Evolutionary conservation across 1,140 invertebrate genomes (phyloP), one percentile per base, ranked within the genome.

Genomic region (Diabrotica virgifera): DNA sequence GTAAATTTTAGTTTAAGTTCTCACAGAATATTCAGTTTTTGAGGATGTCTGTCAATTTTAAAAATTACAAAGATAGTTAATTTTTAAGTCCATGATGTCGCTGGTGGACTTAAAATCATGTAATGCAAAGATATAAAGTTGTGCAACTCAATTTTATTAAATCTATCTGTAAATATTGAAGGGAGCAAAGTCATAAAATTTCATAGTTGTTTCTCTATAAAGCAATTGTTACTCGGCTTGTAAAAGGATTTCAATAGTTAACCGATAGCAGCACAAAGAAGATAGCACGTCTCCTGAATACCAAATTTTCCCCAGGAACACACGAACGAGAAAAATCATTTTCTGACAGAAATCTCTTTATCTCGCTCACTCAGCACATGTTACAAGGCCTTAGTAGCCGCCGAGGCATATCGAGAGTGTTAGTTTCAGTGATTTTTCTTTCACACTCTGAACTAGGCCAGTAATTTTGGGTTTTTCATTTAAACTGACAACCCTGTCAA

Each of bases 361-460:
- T 65, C 63, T 65, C 63, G 52, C 63, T 65, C 57, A 35, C 37
- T 65, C 63, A 65, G 54, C 63, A 65, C 63, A 65, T 65, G 63
- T 65, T 65, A 59, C 40, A 46, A 46, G 40, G 5, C 40, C 40
- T 46, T 46, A 46, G 56, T 59, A 54, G 51, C 14, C 51, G 51
- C 36, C 36, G 57, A 65, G 56, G 50, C 57, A 14, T 24, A 40
- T 50, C 50, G 24, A 24, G 24, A 24, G 24, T 24, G 24, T 24
- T 54, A 54, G 55, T 57, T 36, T 57, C 24, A 12, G 55, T 57
- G 55, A 57, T 57, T 57, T 57, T 24, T 11, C 55, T 24, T 9
- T 13, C 14, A 24, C 14, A 9, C 35, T 1, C 24, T 24, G 24
- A 24, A 24, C 24, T 24, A 24, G 24, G 24, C 24, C 24, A 24